Evolutionary conservation across 2,797 vertebrate species (phyloP).

Genomic region (Liparis tanakae): DNA sequence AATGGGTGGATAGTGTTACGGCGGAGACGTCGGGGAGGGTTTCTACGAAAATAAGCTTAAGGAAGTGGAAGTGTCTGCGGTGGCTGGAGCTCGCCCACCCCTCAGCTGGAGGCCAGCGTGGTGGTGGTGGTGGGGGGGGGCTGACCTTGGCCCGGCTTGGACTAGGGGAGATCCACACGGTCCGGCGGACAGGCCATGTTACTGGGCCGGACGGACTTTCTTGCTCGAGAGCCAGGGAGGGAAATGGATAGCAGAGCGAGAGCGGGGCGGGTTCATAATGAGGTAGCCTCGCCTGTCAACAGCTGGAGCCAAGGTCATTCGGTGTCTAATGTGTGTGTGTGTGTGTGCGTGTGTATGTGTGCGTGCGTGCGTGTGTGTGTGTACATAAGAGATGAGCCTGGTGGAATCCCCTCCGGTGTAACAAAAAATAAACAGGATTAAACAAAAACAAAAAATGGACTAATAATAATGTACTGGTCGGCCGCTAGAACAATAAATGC

Average conservation of each 20-base stretch:
- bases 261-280: constrained; percentile 17
- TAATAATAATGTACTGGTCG: not conserved
- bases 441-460: not conserved
- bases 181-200: constrained; percentile 30
- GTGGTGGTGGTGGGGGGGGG: constrained; percentile 22
- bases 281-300: constrained; percentile 61
- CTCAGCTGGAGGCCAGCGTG: constrained; percentile 57
- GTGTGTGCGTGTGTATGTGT: not conserved
- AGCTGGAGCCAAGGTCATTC: constrained; percentile 66
- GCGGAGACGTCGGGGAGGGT: constrained; percentile 65
- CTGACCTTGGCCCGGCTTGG: constrained; percentile 61
- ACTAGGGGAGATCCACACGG: constrained; percentile 44
- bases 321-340: constrained; percentile 41
- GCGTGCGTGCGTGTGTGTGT: not conserved
- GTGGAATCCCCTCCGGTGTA: constrained; percentile 27
- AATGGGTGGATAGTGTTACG: constrained; percentile 79
- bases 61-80: constrained; percentile 77
- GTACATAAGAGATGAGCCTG: constrained; percentile 43
- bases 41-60: constrained; percentile 76
- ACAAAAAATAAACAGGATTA: constrained; percentile 16
- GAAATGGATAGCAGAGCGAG: constrained; percentile 12
- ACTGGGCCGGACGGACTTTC: constrained; percentile 30
- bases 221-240: constrained; percentile 27
- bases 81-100: constrained; percentile 69
- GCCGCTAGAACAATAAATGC: not conserved